Evolutionary conservation across 2,797 vertebrate genomes (phyloP).

Genomic region (Poecile montanus): DNA sequence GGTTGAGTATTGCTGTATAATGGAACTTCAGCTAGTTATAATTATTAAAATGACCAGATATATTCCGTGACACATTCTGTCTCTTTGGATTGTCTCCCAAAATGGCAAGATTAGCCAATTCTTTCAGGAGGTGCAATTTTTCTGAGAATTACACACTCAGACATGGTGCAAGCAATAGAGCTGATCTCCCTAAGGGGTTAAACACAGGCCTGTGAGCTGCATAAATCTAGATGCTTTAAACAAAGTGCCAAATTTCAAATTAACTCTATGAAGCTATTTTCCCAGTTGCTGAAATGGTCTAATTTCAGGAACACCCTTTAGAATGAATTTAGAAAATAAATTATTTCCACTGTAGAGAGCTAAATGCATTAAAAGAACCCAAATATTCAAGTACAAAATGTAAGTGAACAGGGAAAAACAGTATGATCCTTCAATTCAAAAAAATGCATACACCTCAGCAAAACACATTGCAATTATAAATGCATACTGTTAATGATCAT

Average conservation of each 20-base stretch:
- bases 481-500: not conserved
- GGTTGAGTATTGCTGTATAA: not conserved
- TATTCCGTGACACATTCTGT: not conserved
- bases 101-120: not conserved
- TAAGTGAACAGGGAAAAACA: not conserved
- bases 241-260: not conserved
- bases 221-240: not conserved
- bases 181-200: not conserved
- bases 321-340: not conserved
- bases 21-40: not conserved
- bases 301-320: not conserved
- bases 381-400: not conserved
- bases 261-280: not conserved
- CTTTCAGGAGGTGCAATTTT: not conserved
- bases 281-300: not conserved
- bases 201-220: not conserved
- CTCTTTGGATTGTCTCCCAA: not conserved
- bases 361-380: not conserved
- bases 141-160: not conserved
- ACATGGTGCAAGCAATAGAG: not conserved
- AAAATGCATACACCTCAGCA: not conserved
- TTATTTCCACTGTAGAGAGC: not conserved
- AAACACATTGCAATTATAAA: not conserved
- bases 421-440: not conserved
- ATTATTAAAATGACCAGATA: conserved; percentile 13